Evolutionary conservation across 2,888 invertebrate genomes (phyloP).

Genomic region (Blastobasis adustella): DNA sequence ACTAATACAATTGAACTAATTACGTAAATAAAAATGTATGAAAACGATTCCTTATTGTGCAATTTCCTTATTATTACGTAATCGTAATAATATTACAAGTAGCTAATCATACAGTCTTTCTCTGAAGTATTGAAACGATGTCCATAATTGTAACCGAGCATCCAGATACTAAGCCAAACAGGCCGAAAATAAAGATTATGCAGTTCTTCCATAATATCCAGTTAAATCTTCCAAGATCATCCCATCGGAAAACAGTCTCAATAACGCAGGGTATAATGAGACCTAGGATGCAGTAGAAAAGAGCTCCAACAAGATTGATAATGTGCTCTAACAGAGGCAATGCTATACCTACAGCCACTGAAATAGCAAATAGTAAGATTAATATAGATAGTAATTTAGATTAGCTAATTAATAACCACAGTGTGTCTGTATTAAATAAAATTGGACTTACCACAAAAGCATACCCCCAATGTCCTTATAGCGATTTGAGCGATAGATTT

Average conservation of each 20-base stretch:
- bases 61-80: too few species aligned
- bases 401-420: too few species aligned
- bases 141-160: constrained; percentile 60
- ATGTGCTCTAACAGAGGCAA: constrained; percentile 67
- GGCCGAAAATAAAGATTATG: constrained; percentile 74
- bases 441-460: constrained; percentile 47
- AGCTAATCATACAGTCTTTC: constrained; percentile 37
- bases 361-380: constrained; percentile 6
- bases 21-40: too few species aligned
- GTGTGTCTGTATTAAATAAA: too few species aligned
- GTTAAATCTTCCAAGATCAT: constrained; percentile 77
- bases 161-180: constrained; percentile 79
- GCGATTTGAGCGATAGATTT: constrained; percentile 29
- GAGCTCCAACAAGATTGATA: constrained; percentile 62
- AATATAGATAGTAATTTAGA: too few species aligned
- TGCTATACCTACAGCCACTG: constrained; percentile 60
- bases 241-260: constrained; percentile 82
- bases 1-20: too few species aligned
- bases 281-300: constrained; percentile 83
- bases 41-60: too few species aligned
- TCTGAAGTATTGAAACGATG: constrained; percentile 59
- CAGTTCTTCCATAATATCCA: constrained; percentile 83
- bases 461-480: constrained; percentile 49
- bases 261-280: constrained; percentile 82
- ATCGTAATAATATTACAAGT: too few species aligned